These are phyloP conservation scores for Sebastes trivittatus DNA, from an alignment of 2,797 vertebrate species.

Conservation along the genomic window DNA sequence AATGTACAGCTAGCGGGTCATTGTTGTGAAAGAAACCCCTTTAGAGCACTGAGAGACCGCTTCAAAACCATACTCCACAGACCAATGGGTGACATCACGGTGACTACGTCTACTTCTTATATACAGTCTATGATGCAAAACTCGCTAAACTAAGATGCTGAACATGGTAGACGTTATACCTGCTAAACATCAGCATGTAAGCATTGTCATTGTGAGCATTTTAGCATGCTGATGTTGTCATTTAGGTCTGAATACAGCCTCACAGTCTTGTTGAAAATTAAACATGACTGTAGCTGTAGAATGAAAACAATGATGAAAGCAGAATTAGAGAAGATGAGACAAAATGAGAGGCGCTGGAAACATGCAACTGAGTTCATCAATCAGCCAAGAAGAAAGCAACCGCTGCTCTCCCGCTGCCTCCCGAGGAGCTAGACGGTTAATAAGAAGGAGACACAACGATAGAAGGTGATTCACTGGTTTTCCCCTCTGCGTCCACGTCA, in stretches of 20 bases:
- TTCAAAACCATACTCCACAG: no score
- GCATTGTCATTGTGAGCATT: no score
- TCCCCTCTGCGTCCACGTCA: conserved; percentile 50
- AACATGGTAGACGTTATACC: no score
- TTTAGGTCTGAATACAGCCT: neutral
- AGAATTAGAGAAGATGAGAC: neutral
- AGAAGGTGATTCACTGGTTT: conserved; percentile 42
- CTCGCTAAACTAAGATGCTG: no score
- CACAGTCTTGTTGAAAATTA: neutral
- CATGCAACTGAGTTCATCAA: neutral
- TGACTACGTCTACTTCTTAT: no score
- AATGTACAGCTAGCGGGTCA: no score
- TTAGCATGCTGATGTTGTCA: neutral
- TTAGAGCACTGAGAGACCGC: no score
- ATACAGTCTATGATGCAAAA: no score
- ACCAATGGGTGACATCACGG: no score
- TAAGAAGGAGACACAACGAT: conserved; percentile 42
- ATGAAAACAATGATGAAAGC: neutral
- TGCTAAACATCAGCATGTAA: no score
- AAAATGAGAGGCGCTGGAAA: neutral
- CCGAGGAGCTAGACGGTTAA: conserved; percentile 14
- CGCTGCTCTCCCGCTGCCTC: conserved; percentile 19
- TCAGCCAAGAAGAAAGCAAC: conserved; percentile 17
- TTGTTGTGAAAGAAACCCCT: no score
- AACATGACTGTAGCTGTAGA: neutral